Conservation (phyloP, 2,888 invertebrate genomes). For the Nomada ferruginata region DNA sequence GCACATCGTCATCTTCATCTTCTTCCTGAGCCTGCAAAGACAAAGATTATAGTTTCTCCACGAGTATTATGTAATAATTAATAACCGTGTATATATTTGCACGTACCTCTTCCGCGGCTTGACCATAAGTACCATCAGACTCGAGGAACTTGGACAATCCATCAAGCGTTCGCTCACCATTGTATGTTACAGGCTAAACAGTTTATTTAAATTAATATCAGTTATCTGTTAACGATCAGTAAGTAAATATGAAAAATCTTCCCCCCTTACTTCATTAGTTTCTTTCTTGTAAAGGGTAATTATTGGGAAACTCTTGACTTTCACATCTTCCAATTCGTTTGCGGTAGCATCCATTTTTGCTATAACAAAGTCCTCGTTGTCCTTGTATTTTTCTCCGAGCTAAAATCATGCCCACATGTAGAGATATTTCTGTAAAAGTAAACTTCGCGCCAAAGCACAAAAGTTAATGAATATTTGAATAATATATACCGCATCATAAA, state of each 20-base stretch:
- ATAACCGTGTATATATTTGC: conserved; percentile 3
- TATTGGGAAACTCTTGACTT: conserved; percentile 97
- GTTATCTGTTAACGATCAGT: not conserved
- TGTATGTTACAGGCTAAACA: conserved; percentile 92
- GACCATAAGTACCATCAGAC: conserved; percentile 92
- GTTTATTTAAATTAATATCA: not conserved
- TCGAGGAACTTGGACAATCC: conserved; percentile 97
- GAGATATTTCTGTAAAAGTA: not conserved
- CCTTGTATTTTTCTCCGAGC: conserved; percentile 96
- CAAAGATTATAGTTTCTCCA: conserved; percentile 6
- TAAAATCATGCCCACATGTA: conserved; percentile 83
- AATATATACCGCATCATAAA: conserved; percentile 90
- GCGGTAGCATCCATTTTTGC: conserved; percentile 99
- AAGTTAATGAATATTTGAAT: not conserved
- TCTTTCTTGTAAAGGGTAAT: conserved; percentile 97
- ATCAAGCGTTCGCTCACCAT: conserved; percentile 97
- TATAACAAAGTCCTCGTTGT: conserved; percentile 92
- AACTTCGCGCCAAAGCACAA: no score
- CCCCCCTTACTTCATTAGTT: conserved; percentile 89
- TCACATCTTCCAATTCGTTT: conserved; percentile 98
- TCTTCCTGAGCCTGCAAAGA: conserved; percentile 86
- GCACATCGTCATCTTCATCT: conserved; percentile 90
- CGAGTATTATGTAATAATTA: not conserved
- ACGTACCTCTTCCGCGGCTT: conserved; percentile 87
- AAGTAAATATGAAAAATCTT: not conserved